Evolutionary conservation across 2,797 vertebrate species (phyloP), one percentile per base, ranked within the genome.

Genomic region (Threskiornis aethiopicus): DNA sequence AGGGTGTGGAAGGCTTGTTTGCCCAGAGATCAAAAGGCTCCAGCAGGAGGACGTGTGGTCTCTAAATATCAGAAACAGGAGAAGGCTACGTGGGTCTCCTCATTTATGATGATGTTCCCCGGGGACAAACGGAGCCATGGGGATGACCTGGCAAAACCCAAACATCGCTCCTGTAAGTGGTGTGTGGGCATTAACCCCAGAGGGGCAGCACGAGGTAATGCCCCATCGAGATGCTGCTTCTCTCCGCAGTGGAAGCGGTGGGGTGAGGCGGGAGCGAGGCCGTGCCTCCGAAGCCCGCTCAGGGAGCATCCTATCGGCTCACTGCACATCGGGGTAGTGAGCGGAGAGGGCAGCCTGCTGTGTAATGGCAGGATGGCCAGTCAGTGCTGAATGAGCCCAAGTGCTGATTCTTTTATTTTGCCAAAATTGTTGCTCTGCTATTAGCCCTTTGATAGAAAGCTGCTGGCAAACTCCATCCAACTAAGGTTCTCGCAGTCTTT

Each of bases 31-130:
- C 59, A 66, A 58, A 78, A 71, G 37, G 42, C 55, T 82, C 54
- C 75, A 61, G 39, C 54, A 84, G 54, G 26, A 71, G 39, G 44
- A 57, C 2, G 3, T 2, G 1, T 0, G 0, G 6, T 54, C 31
- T 69, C 42, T 47, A 39, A 69, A 29, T 65, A 22, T 4, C 1
- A 6, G 46, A 88, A 91, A 61, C 0, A 72, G 39, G 16, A 82
- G 62, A 42, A 86, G 35, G 31, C 11, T 54, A 25, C 1, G 0
- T 57, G 33, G 13, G 10, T 87, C 42, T 91, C 82, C 67, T 37
- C 39, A 2, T 24, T 59, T 47, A 41, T 6, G 2, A 0, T 29
- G 13, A 22, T 55, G 49, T n/a, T 92, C 39, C 44, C 51, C 3
- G 2, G 22, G 67, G 42, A 66, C 35, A 81, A 31, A 39, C 9